phyloP scores from a whole-genome alignment of 2,797 vertebrate genomes.

The Scarus forsteni region DNA sequence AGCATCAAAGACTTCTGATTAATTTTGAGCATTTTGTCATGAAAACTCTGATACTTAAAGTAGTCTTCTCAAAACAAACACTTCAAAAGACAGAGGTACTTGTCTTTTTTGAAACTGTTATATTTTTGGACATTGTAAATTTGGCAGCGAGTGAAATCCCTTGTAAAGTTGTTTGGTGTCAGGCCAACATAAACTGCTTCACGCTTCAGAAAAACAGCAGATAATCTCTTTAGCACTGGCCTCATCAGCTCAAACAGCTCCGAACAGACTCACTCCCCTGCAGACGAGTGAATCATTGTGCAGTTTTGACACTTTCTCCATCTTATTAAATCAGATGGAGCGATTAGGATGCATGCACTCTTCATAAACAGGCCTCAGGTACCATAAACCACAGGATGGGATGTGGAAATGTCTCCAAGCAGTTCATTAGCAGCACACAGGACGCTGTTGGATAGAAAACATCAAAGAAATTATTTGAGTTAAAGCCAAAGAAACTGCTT shows the following conservation, averaged over 20 bases:
- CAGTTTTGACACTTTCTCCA: conserved; percentile 12
- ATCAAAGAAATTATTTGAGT: conserved; percentile 30
- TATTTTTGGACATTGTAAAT: not conserved
- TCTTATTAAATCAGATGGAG: conserved; percentile 18
- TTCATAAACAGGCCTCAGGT: conserved; percentile 15
- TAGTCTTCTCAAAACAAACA: not conserved
- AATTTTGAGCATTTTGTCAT: too few species aligned
- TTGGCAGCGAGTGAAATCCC: not conserved
- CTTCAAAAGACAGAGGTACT: not conserved
- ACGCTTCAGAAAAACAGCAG: conserved; percentile 49
- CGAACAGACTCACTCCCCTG: conserved; percentile 31
- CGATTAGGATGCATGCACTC: conserved; percentile 14
- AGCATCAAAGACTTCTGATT: too few species aligned
- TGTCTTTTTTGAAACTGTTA: not conserved
- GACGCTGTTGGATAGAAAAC: conserved; percentile 10
- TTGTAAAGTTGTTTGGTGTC: conserved; percentile 16
- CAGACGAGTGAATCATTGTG: conserved; percentile 39
- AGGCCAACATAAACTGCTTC: conserved; percentile 51
- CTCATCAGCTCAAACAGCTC: conserved; percentile 46
- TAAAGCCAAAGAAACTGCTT: conserved; percentile 33
- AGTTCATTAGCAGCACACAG: conserved; percentile 34
- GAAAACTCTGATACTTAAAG: too few species aligned
- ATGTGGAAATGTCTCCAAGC: conserved; percentile 30
- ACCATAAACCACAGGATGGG: conserved; percentile 9
- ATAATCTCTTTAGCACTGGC: conserved; percentile 63